Percentiles rank a stretch among this genome's conserved stretches.
These are phyloP conservation scores for Myoxocephalus aenaeus DNA, from an alignment of 2,797 vertebrate genomes.

Conservation along the genomic window DNA sequence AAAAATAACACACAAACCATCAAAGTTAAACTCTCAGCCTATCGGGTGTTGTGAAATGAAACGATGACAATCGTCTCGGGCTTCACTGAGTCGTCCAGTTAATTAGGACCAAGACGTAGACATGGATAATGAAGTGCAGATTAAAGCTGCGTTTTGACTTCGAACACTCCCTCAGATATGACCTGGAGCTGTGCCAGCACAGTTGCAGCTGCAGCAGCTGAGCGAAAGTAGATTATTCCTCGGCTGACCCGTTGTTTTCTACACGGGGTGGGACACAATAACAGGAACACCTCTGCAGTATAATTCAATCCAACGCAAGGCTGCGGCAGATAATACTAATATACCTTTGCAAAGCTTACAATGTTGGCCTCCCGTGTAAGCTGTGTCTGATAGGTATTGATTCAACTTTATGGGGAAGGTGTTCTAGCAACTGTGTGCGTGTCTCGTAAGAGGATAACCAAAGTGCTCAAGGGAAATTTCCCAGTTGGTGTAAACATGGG, in stretches of 20 bases:
- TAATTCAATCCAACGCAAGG: slow-evolving; percentile 7
- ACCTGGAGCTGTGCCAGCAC: slow-evolving; percentile 2
- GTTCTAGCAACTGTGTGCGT: slow-evolving; percentile 13
- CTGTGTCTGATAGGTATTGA: slow-evolving; percentile 16
- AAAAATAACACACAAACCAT: slow-evolving; percentile 22
- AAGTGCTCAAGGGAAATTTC: slow-evolving; percentile 36
- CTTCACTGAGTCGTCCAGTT: slow-evolving; percentile 15
- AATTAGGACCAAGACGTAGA: slow-evolving; percentile 19
- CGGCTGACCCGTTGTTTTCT: slow-evolving; percentile 24
- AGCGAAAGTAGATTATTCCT: slow-evolving; percentile 26
- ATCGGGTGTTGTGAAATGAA: slow-evolving; percentile 40
- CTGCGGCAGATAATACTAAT: not conserved
- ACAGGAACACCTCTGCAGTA: slow-evolving; percentile 5
- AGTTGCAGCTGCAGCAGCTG: slow-evolving; percentile 30
- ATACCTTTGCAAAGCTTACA: not conserved
- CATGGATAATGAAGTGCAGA: slow-evolving; percentile 11
- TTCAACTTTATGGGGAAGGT: slow-evolving; percentile 4
- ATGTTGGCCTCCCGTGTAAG: not conserved
- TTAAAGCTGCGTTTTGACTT: not conserved
- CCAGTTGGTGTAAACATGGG: slow-evolving; percentile 27
- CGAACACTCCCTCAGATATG: slow-evolving; percentile 1
- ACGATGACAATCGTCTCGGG: slow-evolving; percentile 28
- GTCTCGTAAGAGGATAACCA: slow-evolving; percentile 12
- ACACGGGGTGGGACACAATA: slow-evolving; percentile 27
- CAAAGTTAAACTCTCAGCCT: slow-evolving; percentile 18